These are phyloP conservation scores for Oryzias celebensis DNA, from an alignment of 2,113 vertebrate genomes.

Conservation along the genomic window DNA sequence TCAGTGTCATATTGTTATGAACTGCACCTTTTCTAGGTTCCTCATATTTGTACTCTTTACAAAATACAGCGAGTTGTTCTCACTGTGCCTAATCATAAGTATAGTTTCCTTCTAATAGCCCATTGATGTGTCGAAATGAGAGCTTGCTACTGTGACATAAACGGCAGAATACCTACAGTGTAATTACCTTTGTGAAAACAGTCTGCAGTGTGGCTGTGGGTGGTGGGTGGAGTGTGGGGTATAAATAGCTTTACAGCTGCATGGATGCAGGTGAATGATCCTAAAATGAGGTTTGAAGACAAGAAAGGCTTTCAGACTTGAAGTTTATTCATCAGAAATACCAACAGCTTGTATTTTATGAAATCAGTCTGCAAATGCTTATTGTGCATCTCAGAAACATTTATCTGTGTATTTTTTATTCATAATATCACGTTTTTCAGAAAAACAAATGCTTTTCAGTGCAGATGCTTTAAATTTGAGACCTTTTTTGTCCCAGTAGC, in stretches of 20 bases:
- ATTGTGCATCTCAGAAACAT: background rate
- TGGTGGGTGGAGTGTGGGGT: slow-evolving; percentile 1
- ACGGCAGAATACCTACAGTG: slow-evolving; percentile 4
- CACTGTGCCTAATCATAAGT: slow-evolving; percentile 1
- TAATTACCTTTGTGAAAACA: slow-evolving; percentile 27
- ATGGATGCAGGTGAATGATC: slow-evolving; percentile 10
- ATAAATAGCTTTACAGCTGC: slow-evolving; percentile 9
- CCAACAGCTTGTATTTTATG: background rate
- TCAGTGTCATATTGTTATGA: too few relatives aligned
- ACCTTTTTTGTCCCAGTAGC: slow-evolving; percentile 1
- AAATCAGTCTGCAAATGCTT: too few relatives aligned
- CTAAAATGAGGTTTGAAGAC: slow-evolving; percentile 2
- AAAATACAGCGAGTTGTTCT: background rate
- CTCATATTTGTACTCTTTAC: background rate
- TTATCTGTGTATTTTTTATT: background rate
- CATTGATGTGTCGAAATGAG: slow-evolving; percentile 22
- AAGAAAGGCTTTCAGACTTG: slow-evolving; percentile 1
- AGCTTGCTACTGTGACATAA: slow-evolving; percentile 7
- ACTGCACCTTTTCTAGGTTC: background rate
- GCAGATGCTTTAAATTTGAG: background rate
- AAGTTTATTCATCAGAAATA: background rate
- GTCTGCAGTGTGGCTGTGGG: slow-evolving; percentile 22
- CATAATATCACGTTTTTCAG: background rate
- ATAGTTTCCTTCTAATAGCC: slow-evolving; percentile 13
- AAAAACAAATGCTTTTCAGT: background rate